Evolutionary conservation across 2,113 vertebrate species (phyloP), one percentile per base, ranked within the genome.

Genomic region (Colinus virginianus): DNA sequence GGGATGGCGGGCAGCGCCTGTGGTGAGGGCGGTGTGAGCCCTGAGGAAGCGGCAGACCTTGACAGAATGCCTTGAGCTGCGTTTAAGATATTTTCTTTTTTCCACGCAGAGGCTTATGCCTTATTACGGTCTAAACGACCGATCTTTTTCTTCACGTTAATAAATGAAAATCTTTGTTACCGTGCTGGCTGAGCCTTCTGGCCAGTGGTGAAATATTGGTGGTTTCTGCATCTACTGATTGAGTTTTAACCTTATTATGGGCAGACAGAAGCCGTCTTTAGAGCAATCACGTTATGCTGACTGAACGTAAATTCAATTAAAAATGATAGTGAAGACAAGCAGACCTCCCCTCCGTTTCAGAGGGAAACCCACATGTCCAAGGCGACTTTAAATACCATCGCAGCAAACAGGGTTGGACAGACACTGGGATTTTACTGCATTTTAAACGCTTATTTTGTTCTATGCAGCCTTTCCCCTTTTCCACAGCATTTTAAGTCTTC

Each of bases 271-370:
- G 38, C 64, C 87, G 32, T 95, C 64, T 93, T 93, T 49, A 94
- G 76, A 91, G 87, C 89, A 90, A 94, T 95, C 78, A 68, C 5
- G 23, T 71, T 91, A 92, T 51, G 91, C 95, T 88, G 67, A 82
- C 7, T 91, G 95, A 96, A 88, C 66, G 72, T 45, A 78, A 91
- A 96, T 91, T 90, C 72, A 90, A 91, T 96, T 96, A 94, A 80
- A 86, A 81, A 88, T 64, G 48, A 32, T 1, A 86, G 61, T 94
- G 94, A 96, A 36, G 72, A 88, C 66, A 91, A 90, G 53, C 84
- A 87, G 95, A 92, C 18, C 64, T 85, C 43, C 28, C 49, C 13
- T 61, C 62, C 51, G 32, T 76, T 80, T 82, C 40, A 80, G 38
- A 85, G 66, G 76, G 78, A 91, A 89, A 85, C 16, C 48, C 69